Conservation (phyloP, 1,140 invertebrate species). For the Polypedilum vanderplanki region DNA sequence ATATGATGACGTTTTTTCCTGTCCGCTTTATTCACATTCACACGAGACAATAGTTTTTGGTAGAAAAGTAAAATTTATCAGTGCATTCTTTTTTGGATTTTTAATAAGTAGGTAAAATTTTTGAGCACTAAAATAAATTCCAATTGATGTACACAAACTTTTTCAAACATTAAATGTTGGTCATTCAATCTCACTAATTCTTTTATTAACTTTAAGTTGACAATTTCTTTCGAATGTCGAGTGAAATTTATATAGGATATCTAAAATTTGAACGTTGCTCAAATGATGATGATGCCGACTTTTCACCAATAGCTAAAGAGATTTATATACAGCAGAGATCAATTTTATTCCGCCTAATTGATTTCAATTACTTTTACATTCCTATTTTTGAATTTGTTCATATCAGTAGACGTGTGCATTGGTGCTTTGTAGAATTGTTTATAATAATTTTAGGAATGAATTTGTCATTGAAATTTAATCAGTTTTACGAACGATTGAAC, state of each 20-base stretch:
- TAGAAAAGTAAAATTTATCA: too few species aligned
- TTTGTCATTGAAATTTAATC: background rate
- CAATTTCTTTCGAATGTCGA: background rate
- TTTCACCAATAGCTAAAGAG: background rate
- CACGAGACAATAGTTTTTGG: too few species aligned
- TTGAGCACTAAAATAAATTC: too few species aligned
- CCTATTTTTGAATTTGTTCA: background rate
- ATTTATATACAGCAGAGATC: background rate
- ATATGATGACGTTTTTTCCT: too few species aligned
- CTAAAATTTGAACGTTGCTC: background rate
- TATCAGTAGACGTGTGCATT: background rate
- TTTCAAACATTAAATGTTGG: too few species aligned
- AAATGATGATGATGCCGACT: background rate
- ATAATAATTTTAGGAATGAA: background rate
- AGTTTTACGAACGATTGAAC: background rate
- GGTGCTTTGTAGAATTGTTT: background rate
- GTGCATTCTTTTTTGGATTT: too few species aligned
- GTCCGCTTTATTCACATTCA: too few species aligned
- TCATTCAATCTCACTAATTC: too few species aligned
- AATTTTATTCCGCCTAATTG: background rate
- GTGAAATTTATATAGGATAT: background rate
- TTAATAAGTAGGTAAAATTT: too few species aligned
- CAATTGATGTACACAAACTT: too few species aligned
- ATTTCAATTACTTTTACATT: background rate
- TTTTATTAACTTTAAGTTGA: background rate